Conservation (phyloP, 2,797 vertebrate species). For the Corythornis leucogaster region DNA sequence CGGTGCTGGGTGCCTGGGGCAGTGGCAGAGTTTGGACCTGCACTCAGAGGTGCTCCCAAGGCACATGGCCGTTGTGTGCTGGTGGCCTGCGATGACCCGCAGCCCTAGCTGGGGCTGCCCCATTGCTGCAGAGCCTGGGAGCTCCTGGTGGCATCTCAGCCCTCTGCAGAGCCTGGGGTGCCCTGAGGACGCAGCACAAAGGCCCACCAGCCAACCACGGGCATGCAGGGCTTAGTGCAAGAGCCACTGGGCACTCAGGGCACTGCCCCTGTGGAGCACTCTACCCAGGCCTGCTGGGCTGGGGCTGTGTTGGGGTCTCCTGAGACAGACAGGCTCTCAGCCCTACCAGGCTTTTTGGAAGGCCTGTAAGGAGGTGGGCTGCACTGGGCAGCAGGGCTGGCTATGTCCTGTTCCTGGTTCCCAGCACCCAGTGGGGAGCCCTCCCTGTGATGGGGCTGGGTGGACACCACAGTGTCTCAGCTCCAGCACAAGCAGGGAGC, state of each 20-base stretch:
- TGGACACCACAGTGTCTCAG: accelerated
- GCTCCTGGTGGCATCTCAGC: not conserved
- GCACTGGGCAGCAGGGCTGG: not conserved
- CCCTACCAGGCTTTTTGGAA: not conserved
- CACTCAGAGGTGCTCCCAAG: accelerated
- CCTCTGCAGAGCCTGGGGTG: not conserved
- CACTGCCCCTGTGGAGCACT: not conserved
- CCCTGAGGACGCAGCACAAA: accelerated
- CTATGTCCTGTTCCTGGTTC: not conserved
- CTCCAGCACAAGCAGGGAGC: not conserved
- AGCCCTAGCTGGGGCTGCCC: not conserved
- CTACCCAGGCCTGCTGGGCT: not conserved
- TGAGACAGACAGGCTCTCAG: not conserved
- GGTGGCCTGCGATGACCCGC: not conserved
- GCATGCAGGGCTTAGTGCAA: not conserved
- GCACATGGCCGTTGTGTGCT: accelerated
- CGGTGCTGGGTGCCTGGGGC: not conserved
- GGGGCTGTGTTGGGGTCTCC: not conserved
- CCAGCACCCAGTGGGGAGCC: not conserved
- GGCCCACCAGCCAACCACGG: accelerated
- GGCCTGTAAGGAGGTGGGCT: not conserved
- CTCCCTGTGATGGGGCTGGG: not conserved
- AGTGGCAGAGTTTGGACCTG: not conserved
- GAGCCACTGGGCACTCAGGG: not conserved
- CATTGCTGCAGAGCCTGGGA: not conserved